phyloP scores from a whole-genome alignment of 2,888 invertebrate genomes.

The Prenolepis imparis region DNA sequence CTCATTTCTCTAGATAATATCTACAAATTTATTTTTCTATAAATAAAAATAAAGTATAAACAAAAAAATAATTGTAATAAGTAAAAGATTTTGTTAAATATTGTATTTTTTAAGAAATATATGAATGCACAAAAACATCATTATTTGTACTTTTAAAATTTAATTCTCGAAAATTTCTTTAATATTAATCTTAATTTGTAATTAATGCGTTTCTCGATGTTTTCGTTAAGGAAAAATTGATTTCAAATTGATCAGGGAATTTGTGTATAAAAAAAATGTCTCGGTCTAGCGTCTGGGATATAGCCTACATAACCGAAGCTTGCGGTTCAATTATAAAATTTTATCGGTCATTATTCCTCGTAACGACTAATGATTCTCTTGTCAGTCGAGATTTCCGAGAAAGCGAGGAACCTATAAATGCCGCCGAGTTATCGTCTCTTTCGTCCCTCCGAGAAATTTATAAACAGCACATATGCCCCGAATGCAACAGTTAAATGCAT shows the following conservation, averaged over 20 bases:
- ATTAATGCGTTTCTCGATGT: not conserved
- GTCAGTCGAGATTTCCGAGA: slow-evolving; percentile 64
- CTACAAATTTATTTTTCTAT: not conserved
- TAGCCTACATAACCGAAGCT: not conserved
- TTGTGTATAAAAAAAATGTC: not conserved
- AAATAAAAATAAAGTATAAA: not conserved
- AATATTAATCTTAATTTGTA: not conserved
- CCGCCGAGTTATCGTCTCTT: slow-evolving; percentile 48
- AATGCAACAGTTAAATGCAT: slow-evolving; percentile 33
- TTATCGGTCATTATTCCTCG: slow-evolving; percentile 67
- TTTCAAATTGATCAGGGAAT: not conserved
- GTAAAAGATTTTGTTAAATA: not conserved
- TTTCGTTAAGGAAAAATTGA: not conserved
- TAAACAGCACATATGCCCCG: slow-evolving; percentile 58
- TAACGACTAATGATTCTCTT: slow-evolving; percentile 44
- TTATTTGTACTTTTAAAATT: not conserved
- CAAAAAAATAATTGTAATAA: not conserved
- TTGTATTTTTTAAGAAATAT: not conserved
- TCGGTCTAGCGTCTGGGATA: not conserved
- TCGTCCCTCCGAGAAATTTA: slow-evolving; percentile 59
- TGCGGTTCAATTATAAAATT: slow-evolving; percentile 51
- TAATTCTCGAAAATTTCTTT: not conserved
- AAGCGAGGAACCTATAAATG: slow-evolving; percentile 60
- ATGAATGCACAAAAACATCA: not conserved
- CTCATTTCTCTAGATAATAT: not conserved